Evolutionary conservation across 2,888 invertebrate species (phyloP).

Genomic region (Drosophila trichaetosa): DNA sequence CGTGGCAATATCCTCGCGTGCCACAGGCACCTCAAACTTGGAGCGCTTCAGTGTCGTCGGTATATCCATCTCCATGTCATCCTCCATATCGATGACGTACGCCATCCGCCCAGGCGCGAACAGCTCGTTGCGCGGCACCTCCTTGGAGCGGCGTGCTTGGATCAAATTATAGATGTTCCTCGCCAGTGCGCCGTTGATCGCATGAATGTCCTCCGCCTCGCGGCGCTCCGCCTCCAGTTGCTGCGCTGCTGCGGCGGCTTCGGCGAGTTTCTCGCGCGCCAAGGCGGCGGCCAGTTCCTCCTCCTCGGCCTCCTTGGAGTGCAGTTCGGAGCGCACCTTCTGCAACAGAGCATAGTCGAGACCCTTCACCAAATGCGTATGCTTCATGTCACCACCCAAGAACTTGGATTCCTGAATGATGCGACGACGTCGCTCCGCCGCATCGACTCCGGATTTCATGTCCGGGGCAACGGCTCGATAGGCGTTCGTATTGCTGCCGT

Average conservation of each 20-base stretch:
- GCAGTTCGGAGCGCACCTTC: slow-evolving; percentile 96
- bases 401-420: slow-evolving; percentile 99
- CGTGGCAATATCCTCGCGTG: slow-evolving; percentile 87
- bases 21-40: slow-evolving; percentile 94
- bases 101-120: slow-evolving; percentile 99
- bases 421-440: slow-evolving; percentile 96
- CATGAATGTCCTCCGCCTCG: slow-evolving; percentile 91
- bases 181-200: slow-evolving; percentile 88
- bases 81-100: slow-evolving; percentile 97
- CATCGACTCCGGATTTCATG: slow-evolving; percentile 96
- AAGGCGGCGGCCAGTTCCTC: slow-evolving; percentile 91
- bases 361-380: slow-evolving; percentile 99
- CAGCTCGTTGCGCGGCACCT: slow-evolving; percentile 93
- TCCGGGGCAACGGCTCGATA: slow-evolving; percentile 97
- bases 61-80: slow-evolving; percentile 95
- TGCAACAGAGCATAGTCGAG: slow-evolving; percentile 96
- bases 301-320: slow-evolving; percentile 89
- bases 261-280: slow-evolving; percentile 75
- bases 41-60: slow-evolving; percentile 97
- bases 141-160: slow-evolving; percentile 88
- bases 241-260: slow-evolving; percentile 85
- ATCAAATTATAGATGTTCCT: slow-evolving; percentile 88
- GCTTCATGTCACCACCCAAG: slow-evolving; percentile 99
- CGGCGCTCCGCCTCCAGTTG: slow-evolving; percentile 83
- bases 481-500: slow-evolving; percentile 83